These are phyloP conservation scores for Pogonophryne albipinna DNA, from an alignment of 2,797 vertebrate genomes.

Conservation along the genomic window DNA sequence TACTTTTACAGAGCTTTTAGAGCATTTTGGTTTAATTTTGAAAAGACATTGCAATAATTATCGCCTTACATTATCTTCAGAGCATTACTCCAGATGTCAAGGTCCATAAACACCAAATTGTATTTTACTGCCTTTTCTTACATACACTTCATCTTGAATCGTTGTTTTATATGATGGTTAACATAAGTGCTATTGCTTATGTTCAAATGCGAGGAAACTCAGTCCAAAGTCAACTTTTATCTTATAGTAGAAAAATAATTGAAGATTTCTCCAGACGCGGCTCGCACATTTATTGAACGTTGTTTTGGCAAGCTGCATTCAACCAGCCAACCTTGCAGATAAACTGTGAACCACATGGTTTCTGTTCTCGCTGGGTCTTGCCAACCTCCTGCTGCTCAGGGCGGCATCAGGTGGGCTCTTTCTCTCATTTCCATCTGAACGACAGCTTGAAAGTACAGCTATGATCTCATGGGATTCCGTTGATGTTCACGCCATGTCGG, in stretches of 20 bases:
- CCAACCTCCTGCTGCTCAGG: background rate
- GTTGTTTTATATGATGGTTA: too few species aligned
- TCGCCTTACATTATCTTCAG: constrained; percentile 22
- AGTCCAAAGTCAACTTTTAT: background rate
- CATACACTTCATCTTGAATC: rapidly evolving
- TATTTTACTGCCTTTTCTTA: background rate
- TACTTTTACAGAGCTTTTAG: background rate
- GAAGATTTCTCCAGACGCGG: background rate
- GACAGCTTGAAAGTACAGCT: background rate
- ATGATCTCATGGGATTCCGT: background rate
- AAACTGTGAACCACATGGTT: background rate
- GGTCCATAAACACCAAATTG: background rate
- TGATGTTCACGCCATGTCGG: constrained; percentile 10
- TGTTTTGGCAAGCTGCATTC: background rate
- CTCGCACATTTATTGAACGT: constrained; percentile 30
- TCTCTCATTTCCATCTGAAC: background rate
- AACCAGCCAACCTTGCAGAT: background rate
- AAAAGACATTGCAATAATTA: constrained; percentile 31
- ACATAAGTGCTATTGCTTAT: background rate
- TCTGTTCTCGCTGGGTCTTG: constrained; percentile 10
- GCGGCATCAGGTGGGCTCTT: constrained; percentile 28
- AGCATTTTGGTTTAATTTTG: background rate
- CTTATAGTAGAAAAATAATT: background rate
- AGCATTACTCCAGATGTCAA: background rate
- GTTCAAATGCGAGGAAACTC: background rate